These are phyloP conservation scores for Sakesphorus luctuosus DNA, from an alignment of 2,113 vertebrate species.

Conservation along the genomic window DNA sequence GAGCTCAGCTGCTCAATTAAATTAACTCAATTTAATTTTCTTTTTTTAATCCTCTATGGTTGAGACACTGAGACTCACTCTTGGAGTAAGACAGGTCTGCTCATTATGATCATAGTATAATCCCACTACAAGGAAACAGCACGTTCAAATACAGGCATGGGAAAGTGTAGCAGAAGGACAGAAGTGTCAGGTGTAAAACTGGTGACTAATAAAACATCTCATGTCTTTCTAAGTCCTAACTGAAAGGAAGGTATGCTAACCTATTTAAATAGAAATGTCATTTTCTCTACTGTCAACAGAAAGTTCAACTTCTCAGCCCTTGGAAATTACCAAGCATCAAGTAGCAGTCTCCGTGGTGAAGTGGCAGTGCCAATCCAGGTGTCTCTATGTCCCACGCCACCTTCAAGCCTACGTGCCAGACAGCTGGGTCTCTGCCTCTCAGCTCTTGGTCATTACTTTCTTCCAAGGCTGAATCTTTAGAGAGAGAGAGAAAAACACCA, in stretches of 20 bases:
- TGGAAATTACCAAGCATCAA: constrained; percentile 83
- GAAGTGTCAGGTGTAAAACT: not conserved
- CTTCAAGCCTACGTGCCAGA: constrained; percentile 93
- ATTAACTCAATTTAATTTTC: not conserved
- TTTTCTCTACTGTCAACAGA: not conserved
- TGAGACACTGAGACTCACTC: not conserved
- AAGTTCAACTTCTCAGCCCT: not conserved
- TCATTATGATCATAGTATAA: not conserved
- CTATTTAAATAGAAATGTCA: not conserved
- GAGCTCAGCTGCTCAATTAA: constrained; percentile 1
- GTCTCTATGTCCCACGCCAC: constrained; percentile 98
- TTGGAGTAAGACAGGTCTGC: not conserved
- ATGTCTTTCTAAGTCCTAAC: not conserved
- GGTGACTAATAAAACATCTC: not conserved
- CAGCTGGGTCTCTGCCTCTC: constrained; percentile 80
- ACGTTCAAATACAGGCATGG: not conserved
- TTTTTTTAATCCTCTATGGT: not conserved
- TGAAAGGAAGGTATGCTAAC: not conserved
- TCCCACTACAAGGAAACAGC: not conserved
- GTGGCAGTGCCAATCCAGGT: constrained; percentile 91
- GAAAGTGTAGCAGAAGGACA: not conserved
- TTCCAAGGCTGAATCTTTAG: constrained; percentile 37
- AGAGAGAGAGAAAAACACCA: not conserved
- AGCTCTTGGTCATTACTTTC: constrained; percentile 66
- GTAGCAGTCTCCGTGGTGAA: constrained; percentile 93